Conservation (phyloP, 2,888 invertebrate species). For the Drosophila greeni region DNA sequence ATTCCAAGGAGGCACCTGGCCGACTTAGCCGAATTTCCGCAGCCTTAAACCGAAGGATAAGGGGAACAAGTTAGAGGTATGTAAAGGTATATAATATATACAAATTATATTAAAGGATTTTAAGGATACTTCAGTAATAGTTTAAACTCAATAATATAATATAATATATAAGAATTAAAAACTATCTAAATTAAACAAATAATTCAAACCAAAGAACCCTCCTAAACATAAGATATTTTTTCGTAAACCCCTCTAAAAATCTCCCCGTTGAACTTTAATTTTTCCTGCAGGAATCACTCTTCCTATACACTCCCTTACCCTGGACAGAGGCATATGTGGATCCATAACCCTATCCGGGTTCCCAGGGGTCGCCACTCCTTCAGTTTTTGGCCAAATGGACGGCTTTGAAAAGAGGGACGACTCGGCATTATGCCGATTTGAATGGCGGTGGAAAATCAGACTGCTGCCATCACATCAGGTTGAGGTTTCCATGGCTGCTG, state of each 20-base stretch:
- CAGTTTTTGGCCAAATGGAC: constrained; percentile 35
- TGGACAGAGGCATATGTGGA: constrained; percentile 9
- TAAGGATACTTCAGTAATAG: no score
- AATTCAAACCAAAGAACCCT: background rate
- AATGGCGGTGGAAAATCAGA: constrained; percentile 23
- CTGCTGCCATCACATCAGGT: constrained; percentile 15
- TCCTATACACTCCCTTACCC: no score
- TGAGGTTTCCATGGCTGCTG: constrained; percentile 21
- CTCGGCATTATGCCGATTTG: constrained; percentile 15
- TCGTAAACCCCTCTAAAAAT: background rate
- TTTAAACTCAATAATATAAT: no score
- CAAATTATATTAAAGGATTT: background rate
- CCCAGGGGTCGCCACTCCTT: constrained; percentile 16
- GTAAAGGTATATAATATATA: background rate
- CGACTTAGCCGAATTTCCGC: background rate
- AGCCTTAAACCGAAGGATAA: background rate
- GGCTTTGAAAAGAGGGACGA: constrained; percentile 13
- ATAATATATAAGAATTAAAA: no score
- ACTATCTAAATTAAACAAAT: background rate
- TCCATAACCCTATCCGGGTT: background rate
- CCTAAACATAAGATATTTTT: background rate
- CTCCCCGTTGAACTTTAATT: constrained; percentile 4
- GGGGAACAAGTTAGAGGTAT: background rate
- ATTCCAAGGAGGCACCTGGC: constrained; percentile 2
- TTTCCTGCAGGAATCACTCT: background rate